Conservation (phyloP, 2,888 invertebrate genomes). For the Drosophila tanythrix region DNA sequence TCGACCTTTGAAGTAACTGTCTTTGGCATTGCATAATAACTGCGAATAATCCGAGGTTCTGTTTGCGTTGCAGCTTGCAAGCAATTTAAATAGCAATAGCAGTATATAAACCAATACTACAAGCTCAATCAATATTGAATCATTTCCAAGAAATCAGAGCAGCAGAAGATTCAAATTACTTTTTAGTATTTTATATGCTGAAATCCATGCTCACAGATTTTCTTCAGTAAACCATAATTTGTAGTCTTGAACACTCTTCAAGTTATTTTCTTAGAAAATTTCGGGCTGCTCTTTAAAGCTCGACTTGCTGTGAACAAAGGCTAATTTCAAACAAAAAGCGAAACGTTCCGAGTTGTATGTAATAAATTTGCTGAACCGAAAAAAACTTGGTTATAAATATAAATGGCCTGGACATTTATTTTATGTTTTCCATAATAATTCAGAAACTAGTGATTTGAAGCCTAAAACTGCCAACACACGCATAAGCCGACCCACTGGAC, state of each 20-base stretch:
- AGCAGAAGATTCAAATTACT: background rate
- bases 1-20: constrained; percentile 12
- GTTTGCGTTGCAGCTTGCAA: background rate
- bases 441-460: constrained; percentile 75
- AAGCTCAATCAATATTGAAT: background rate
- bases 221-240: background rate
- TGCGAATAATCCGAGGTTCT: constrained; percentile 37
- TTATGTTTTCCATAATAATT: constrained; percentile 79
- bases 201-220: background rate
- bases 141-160: background rate
- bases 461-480: constrained; percentile 73
- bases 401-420: constrained; percentile 76
- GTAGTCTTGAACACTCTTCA: background rate
- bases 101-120: background rate
- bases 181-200: background rate
- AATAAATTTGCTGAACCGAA: constrained; percentile 73
- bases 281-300: constrained; percentile 22
- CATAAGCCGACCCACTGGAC: constrained; percentile 55
- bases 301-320: constrained; percentile 20
- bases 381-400: constrained; percentile 74
- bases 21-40: constrained; percentile 39
- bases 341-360: constrained; percentile 37
- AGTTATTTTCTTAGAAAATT: background rate
- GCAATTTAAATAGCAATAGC: background rate
- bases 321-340: constrained; percentile 35